Evolutionary conservation across 2,888 invertebrate species (phyloP).

Genomic region (Leistus spinibarbis): DNA sequence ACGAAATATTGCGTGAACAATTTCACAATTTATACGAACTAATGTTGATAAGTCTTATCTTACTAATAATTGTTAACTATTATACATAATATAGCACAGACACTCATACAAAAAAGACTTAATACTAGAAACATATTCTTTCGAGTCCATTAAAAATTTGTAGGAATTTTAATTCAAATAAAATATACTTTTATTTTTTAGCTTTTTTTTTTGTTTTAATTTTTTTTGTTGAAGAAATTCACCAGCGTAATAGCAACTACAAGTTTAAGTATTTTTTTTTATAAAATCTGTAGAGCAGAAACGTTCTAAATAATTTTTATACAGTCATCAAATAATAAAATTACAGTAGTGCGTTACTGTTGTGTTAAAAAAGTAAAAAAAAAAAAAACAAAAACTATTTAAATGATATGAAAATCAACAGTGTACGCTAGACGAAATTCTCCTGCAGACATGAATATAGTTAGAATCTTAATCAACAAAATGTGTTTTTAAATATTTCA

Average conservation of each 20-base stretch:
- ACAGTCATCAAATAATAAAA: neutral
- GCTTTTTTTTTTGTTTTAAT: neutral
- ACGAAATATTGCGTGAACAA: constrained; percentile 20
- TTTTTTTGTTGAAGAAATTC: constrained; percentile 13
- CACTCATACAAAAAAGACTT: constrained; percentile 39
- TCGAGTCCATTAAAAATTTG: constrained; percentile 29
- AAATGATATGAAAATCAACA: constrained; percentile 8
- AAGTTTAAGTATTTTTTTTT: constrained; percentile 9
- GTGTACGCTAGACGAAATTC: constrained; percentile 31
- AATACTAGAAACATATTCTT: constrained; percentile 27
- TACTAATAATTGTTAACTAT: constrained; percentile 35
- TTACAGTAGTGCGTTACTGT: constrained; percentile 3
- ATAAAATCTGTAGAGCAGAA: constrained; percentile 24
- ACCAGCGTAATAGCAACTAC: constrained; percentile 33
- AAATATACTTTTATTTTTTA: neutral
- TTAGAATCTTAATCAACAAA: constrained; percentile 66
- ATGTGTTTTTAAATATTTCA: constrained; percentile 93
- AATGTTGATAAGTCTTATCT: constrained; percentile 28
- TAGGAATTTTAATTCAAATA: constrained; percentile 14
- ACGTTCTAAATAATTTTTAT: neutral
- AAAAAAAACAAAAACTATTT: neutral
- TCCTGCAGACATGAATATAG: neutral
- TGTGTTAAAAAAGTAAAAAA: neutral
- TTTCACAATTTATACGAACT: constrained; percentile 12
- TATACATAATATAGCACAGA: constrained; percentile 34